Base-by-base conservation (phyloP, 2,113 vertebrate species). In the Cyprinus carpio region DNA sequence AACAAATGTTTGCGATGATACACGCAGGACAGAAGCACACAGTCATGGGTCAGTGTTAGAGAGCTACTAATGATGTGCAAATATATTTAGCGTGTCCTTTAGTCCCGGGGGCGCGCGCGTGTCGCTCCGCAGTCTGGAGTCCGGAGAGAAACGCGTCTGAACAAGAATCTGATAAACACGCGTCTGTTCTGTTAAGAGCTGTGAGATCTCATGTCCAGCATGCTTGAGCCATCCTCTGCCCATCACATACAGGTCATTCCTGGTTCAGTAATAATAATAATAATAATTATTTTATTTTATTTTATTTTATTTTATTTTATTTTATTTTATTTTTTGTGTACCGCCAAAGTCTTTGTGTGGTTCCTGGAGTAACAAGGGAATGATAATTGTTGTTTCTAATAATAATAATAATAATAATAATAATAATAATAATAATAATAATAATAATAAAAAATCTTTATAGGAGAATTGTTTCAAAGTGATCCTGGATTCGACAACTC, bases 31-130 rank as follows among this genome's bases (percentile, higher is more conserved):
- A 71, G 67, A 77, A 82, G 67, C 80, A 43, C 40, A 43, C 40
- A 56, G 60, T 46, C 54, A 11, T 20, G 31, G 31, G 29, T 12
- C 54, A 60, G 76, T 80, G 78, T 64, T 64, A 64, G 78, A 80
- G 78, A 81, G 54, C 16, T 74, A 23, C 91, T 93, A 92, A 93
- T 93, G 93, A 91, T 92, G 93, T 93, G 92, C 91, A 93, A 92
- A 93, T 92, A 92, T 92, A 94, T 93, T 93, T 10, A 10, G 92
- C 89, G 91, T 89, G 77, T 27, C 40, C 40, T 40, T 40, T 40
- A 2, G 8, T 40, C 40, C 40, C 40, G 8, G 8, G 34, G 4
- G 34, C 34, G 34, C 34, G 34, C 34, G 34, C 34, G 37, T 40
- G 37, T 40, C 5, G 43, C 16, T 56, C 83, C 58, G 51, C 16